These are phyloP conservation scores for Galbula dea DNA, from an alignment of 2,113 vertebrate genomes.

Conservation along the genomic window DNA sequence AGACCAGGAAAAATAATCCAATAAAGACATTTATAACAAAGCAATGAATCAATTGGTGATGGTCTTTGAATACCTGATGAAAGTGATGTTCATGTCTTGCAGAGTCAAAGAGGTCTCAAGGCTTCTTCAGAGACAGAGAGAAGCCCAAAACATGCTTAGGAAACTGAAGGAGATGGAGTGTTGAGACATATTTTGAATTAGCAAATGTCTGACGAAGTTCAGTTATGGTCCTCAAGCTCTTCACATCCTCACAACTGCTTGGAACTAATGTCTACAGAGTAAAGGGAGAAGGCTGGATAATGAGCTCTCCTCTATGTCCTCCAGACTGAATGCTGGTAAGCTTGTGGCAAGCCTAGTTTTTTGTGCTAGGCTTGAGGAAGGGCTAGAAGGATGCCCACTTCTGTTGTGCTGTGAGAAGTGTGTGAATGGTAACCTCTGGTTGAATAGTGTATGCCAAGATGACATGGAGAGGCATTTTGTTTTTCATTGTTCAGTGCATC, in stretches of 20 bases:
- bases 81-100: not conserved
- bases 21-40: not conserved
- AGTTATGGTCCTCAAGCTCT: not conserved
- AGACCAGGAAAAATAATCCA: not conserved
- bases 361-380: not conserved
- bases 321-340: not conserved
- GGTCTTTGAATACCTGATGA: not conserved
- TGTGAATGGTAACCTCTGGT: not conserved
- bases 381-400: not conserved
- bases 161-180: not conserved
- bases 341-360: not conserved
- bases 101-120: not conserved
- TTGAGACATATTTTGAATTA: not conserved
- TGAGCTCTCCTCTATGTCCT: not conserved
- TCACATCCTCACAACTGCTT: not conserved
- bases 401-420: not conserved
- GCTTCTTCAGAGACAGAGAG: not conserved
- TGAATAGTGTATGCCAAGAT: not conserved
- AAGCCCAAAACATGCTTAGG: not conserved
- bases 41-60: not conserved
- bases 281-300: not conserved
- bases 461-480: not conserved
- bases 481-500: not conserved
- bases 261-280: not conserved
- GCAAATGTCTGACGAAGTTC: not conserved